Percentiles rank a stretch among this genome's conserved stretches.
These are phyloP conservation scores for Clarias pachynema DNA, from an alignment of 2,797 vertebrate genomes.

Conservation along the genomic window DNA sequence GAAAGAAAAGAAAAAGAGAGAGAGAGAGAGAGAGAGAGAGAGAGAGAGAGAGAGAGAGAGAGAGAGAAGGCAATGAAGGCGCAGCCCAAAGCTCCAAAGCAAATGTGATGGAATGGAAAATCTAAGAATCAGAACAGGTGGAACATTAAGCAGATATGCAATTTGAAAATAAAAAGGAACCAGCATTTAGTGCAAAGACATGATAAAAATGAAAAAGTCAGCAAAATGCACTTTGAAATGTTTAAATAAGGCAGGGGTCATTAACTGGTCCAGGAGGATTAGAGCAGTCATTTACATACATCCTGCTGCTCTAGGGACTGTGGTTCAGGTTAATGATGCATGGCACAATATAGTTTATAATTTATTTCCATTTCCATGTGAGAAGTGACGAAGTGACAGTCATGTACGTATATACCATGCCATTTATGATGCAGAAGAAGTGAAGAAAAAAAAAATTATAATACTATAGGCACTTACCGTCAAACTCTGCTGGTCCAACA, in stretches of 20 bases:
- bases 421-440: background rate
- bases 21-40: background rate
- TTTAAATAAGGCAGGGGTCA: background rate
- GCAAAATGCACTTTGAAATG: background rate
- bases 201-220: background rate
- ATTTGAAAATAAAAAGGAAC: background rate
- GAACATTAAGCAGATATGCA: background rate
- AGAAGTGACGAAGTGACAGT: background rate
- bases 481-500: slow-evolving; percentile 95
- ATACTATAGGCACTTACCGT: slow-evolving; percentile 77
- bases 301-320: background rate
- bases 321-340: background rate
- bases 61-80: background rate
- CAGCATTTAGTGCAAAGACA: background rate
- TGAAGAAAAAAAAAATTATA: background rate
- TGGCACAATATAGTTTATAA: background rate
- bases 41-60: background rate
- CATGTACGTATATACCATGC: background rate
- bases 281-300: background rate
- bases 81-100: background rate
- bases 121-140: slow-evolving; percentile 59
- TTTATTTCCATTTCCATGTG: background rate
- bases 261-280: background rate
- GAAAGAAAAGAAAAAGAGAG: background rate
- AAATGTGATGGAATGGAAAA: slow-evolving; percentile 1